These are phyloP conservation scores for Drosophila ananassae DNA, from an alignment of 1,140 invertebrate genomes.

Conservation along the genomic window DNA sequence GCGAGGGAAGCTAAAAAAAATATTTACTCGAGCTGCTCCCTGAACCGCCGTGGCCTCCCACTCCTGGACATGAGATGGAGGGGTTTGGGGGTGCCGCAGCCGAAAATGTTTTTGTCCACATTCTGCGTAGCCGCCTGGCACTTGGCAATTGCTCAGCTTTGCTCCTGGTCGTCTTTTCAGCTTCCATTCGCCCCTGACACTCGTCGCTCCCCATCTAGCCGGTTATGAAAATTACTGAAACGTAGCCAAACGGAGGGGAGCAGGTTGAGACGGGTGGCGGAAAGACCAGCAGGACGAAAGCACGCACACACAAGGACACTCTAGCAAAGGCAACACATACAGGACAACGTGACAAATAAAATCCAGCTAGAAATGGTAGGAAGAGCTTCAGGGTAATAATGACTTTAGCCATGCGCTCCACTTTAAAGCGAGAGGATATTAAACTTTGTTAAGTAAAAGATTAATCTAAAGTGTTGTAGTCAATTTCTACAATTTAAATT, in stretches of 20 bases:
- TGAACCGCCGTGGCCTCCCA: background rate
- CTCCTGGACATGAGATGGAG: slow-evolving; percentile 24
- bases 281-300: slow-evolving; percentile 27
- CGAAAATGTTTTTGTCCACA: slow-evolving; percentile 77
- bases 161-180: slow-evolving; percentile 34
- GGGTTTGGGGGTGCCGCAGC: slow-evolving; percentile 15
- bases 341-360: slow-evolving; percentile 74
- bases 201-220: slow-evolving; percentile 33
- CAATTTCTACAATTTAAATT: too few relatives aligned
- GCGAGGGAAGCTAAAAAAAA: slow-evolving; percentile 48
- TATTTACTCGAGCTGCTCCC: slow-evolving; percentile 57
- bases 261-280: background rate
- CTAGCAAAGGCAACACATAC: slow-evolving; percentile 34
- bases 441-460: background rate
- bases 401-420: slow-evolving; percentile 35
- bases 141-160: slow-evolving; percentile 65
- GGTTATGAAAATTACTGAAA: slow-evolving; percentile 81
- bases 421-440: background rate
- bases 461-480: background rate
- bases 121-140: slow-evolving; percentile 47
- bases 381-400: slow-evolving; percentile 1
- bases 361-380: slow-evolving; percentile 30
- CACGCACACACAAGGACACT: slow-evolving; percentile 43
- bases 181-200: slow-evolving; percentile 13
- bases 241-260: slow-evolving; percentile 55